Evolutionary conservation across 2,888 invertebrate genomes (phyloP), one percentile per base, ranked within the genome.

Genomic region (Xanthorhoe designata): DNA sequence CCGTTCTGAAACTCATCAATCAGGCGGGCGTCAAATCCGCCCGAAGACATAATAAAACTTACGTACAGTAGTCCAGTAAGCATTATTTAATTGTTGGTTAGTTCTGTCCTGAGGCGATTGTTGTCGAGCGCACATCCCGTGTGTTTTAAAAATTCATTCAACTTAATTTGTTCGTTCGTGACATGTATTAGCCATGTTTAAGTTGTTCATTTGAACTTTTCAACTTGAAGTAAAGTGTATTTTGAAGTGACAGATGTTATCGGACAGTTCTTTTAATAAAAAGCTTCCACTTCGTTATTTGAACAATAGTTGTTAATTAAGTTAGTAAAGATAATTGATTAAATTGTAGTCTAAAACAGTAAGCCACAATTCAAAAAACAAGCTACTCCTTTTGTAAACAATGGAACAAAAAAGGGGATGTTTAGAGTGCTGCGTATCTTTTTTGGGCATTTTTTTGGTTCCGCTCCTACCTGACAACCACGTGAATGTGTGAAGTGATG

Each of bases 21-120:
- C 90, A 89, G 81, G 78, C 81, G 81, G 84, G 90, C 87, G 88
- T 88, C 83, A 89, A 89, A 91, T 82, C 74, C 83, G 91, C 92
- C 92, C 76, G 84, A 79, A 87, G 92, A 85, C 84, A 88, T 87
- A 83, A 86, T 88, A 88, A 89, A 86, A 88, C 82, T 85, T 79
- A 85, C 86, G 88, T 91, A 85, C 93, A 85, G 92, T 92, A 92
- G 92, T 88, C 84, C 75, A 74, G 82, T 91, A 90, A 92, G 90
- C 86, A 87, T 89, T 88, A 91, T 92, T 91, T 93, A 92, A 93
- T 92, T 91, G 89, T 89, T 87, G 84, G 88, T 85, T 81, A 84
- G 87, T 82, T 81, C 81, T 72, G 76, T 78, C 90, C 90, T 86
- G 73, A 80, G 75, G 88, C 89, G 86, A 80, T 73, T 69, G 73